Conservation (phyloP, 2,888 invertebrate genomes). For the Polylopha cassiicola region DNA sequence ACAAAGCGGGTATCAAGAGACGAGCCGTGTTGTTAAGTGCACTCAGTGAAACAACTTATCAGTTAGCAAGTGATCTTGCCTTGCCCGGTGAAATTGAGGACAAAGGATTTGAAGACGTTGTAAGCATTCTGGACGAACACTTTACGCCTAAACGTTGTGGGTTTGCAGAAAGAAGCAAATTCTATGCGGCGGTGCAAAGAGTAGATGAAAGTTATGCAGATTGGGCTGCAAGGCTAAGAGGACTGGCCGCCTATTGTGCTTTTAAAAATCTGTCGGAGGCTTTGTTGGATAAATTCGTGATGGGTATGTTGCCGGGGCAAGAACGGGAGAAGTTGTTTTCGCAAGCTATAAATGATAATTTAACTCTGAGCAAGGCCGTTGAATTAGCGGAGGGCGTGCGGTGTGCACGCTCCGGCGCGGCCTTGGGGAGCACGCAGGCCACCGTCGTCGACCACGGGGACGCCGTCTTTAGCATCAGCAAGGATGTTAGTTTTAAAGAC, state of each 20-base stretch:
- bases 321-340: background rate
- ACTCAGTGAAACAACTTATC: background rate
- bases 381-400: too few relatives aligned
- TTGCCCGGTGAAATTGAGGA: constrained; percentile 18
- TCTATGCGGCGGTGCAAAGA: constrained; percentile 3
- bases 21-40: constrained; percentile 8
- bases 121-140: background rate
- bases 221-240: constrained; percentile 14
- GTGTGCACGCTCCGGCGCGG: background rate
- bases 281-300: background rate
- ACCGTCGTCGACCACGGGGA: background rate
- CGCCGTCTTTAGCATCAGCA: background rate
- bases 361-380: too few relatives aligned
- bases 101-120: constrained; percentile 24
- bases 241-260: constrained; percentile 1
- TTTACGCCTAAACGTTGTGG: background rate
- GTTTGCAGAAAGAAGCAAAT: constrained; percentile 3
- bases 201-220: constrained; percentile 3
- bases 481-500: background rate
- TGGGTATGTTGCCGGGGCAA: background rate
- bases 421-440: background rate
- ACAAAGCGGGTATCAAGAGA: constrained; percentile 2
- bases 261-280: background rate
- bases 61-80: constrained; percentile 18
- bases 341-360: too few relatives aligned